Base-by-base conservation (phyloP, 2,888 invertebrate species). In the Andrena fulva region DNA sequence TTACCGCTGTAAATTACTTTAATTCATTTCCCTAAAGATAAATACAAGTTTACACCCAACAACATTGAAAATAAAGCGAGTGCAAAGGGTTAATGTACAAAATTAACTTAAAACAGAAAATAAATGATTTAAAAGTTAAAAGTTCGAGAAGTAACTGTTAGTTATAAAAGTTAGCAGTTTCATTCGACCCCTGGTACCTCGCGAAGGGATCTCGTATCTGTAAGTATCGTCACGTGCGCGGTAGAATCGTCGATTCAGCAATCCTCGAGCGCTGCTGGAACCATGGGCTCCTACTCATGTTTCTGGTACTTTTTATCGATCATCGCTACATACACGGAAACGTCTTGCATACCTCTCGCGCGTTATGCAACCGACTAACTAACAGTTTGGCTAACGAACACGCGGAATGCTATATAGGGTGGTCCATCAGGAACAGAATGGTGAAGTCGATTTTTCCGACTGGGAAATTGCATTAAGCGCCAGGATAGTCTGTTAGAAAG, bases 261-360 rank as follows among this genome's bases (percentile, higher is more conserved):
- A 76, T 54, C 56, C 8, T 12, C 35, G 24, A 24, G 33, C 42
- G 10, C 50, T 59, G 33, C 31, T 29, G 2, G 12, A 66, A 50
- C 16, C 1, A 5, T 33, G 56, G 27, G 12, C 70, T 42, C 16
- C 42, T 48, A 16, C 20, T 71, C 76, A 64, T 48, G 59, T 69
- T 54, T 54, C 68, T 27, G 27, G 5, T 62, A 33, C 10, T 35
- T 75, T 68, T 69, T 62, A 50, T 52, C 68, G 48, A 50, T 60
- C 60, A 62, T 68, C 29, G n/a, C n/a, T 60, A 60, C 24, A n/a
- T 20, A 20, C 31, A 50, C 33, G 60, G 60, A 68, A 75, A 74
- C 59, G 4, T 68, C 56, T 20, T 24, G 16, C 2, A n/a, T 27
- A 27, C 24, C 29, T 54, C 24, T 71, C 48, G 16, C 24, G 6